phyloP scores from a whole-genome alignment of 2,113 vertebrate genomes.

The Clarias batrachus region DNA sequence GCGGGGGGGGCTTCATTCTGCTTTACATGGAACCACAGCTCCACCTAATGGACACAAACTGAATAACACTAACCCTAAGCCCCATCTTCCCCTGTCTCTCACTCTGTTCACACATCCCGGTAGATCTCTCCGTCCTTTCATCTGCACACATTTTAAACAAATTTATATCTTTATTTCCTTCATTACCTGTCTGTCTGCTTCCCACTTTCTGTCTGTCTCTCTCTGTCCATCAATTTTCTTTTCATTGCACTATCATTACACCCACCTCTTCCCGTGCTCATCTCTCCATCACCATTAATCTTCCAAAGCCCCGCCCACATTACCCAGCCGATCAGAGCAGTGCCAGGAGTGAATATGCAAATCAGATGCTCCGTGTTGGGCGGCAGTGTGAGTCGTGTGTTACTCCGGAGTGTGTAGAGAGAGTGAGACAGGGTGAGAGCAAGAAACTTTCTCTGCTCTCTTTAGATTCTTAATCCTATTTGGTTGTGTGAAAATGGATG shows the following conservation, averaged over 20 bases:
- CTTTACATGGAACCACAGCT: background rate
- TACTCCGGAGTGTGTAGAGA: background rate
- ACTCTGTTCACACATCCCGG: background rate
- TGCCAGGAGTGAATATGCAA: background rate
- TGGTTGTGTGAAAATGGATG: conserved; percentile 20
- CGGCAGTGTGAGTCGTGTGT: too few relatives aligned
- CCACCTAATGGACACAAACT: background rate
- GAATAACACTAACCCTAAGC: background rate
- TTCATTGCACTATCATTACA: background rate
- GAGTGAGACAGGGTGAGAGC: background rate
- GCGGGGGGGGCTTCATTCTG: background rate
- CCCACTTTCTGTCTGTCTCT: background rate
- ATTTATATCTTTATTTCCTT: background rate
- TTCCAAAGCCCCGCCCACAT: background rate
- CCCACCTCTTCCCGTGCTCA: background rate
- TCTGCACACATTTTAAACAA: background rate
- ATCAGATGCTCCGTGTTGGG: background rate
- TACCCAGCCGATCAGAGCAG: background rate
- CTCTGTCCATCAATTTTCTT: background rate
- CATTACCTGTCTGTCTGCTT: background rate
- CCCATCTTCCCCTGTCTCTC: background rate
- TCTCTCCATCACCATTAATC: background rate
- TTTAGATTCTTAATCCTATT: conserved; percentile 1
- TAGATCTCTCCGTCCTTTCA: background rate
- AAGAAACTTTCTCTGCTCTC: background rate